Base-by-base conservation (phyloP, 2,888 invertebrate genomes). In the Andrena haemorrhoa region DNA sequence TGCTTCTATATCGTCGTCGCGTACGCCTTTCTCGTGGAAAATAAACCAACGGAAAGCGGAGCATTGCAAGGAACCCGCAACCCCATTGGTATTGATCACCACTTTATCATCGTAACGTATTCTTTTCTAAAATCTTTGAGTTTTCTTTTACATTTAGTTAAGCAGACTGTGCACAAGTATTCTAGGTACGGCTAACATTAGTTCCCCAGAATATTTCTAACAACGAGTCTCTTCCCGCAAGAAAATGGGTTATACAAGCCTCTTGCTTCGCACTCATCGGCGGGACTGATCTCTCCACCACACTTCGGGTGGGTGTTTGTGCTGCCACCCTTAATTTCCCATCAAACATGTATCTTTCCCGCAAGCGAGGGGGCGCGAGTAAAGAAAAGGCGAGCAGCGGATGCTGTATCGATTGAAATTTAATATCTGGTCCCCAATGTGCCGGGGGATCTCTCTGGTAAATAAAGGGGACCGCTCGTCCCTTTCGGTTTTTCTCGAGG, bases 381-480 rank as follows among this genome's bases (percentile, higher is more conserved):
- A 87, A 86, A 87, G 87, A 88, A 89, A 89, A 88, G 86, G 82
- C 87, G 77, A 86, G 82, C 83, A 84, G 66, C 87, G 86, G 87
- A 88, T 88, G 90, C 85, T 88, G 86, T 91, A 92, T 92, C 92
- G 92, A 92, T 92, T 92, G 92, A 92, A 92, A 92, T 92, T 92
- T 92, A 92, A 92, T 92, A 92, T 92, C 91, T 89, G 82, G 87
- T 90, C 91, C 89, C 89, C 83, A 79, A 81, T 85, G 88, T 83
- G 78, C 69, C 81, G 73, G 80, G 84, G 89, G 84, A 90, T 90
- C 90, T 85, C 89, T 85, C 88, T 82, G 89, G 92, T 89, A 92
- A 92, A 92, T 92, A 92, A 86, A 90, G 90, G 90, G 90, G 90
- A 86, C 81, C 75, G 29, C 79, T 23, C 78, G 68, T 53, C 82